Base-by-base conservation (phyloP, 2,113 vertebrate genomes). In the Nesoenas mayeri region DNA sequence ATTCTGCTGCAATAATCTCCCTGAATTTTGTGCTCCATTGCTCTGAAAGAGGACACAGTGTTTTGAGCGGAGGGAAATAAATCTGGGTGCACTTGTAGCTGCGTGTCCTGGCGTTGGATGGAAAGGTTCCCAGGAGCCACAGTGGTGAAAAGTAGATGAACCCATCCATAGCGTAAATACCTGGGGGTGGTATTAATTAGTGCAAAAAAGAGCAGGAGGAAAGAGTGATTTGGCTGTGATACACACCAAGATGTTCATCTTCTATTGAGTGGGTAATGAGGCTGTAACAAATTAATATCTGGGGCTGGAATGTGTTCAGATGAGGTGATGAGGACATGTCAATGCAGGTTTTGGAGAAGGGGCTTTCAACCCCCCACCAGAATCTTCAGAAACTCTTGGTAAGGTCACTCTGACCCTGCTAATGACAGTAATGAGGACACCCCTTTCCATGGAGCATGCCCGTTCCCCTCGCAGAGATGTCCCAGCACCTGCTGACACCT, bases 401-500 rank as follows among this genome's bases (percentile, higher is more conserved):
- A 20, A 85, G 29, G 57, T 88, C 71, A 48, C 11, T 50, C 22
- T 2, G 6, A n/a, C 50, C 65, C 24, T 38, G 9, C 13, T 70
- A 57, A 44, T 22, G 70, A 26, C 17, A 32, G 13, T 12, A 5
- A 12, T 5, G 44, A 79, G 31, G 65, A 61, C 38, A 40, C 1
- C 8, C 3, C 6, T 15, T 71, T 29, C 67, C n/a, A 36, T 1
- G 1, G 13, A 62, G 24, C 3, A 12, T 28, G 65, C 5, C 29
- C 3, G 2, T 20, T 71, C 21, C 24, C 24, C 25, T 61, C 32
- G 31, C 42, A 34, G 61, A 0, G 0, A 10, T 15, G 26, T 24
- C 34, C 29, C 42, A 47, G 44, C 3, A 0, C 17, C 1, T 0
- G 0, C 34, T 44, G 85, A 31, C 10, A 4, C 22, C 29, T 66